Base-by-base conservation (phyloP, 2,888 invertebrate genomes). In the Cheilosia pagana region DNA sequence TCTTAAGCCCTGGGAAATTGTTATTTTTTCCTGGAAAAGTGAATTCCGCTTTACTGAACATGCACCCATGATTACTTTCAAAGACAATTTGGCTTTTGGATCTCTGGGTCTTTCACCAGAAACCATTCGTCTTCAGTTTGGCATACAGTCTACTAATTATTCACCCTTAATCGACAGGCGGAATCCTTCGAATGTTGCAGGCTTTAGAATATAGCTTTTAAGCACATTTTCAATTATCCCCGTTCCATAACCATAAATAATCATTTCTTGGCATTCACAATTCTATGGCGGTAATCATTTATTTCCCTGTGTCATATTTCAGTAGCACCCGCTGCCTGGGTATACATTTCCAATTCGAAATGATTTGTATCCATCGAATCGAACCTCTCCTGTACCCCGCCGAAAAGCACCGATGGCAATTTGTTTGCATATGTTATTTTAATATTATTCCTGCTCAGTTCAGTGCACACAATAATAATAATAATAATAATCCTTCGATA, bases 391-490 rank as follows among this genome's bases (percentile, higher is more conserved):
- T 16, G 8, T 8, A 23, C 62, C 16, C 5, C 19, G 28, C 19
- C 19, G 35, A 41, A 31, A 39, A 63, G 19, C 48, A 39, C 65
- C 59, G 39, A 65, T 62, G 78, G 72, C 57, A 68, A 83, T 74
- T 78, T 70, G 63, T 83, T 83, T 83, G 72, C 82, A 78, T 83
- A 78, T 78, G 82, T 78, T 83, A 63, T 83, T 83, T 83, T 52
- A 68, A 83, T 83, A 74, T 72, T 72, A 83, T 83, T 78, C 82
- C 78, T 83, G 78, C 48, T 68, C 72, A 72, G 48, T 67, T 72
- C 48, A 72, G 50, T 78, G 82, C 72, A 74, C 72, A 72, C 78
- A 83, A 78, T 78, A 68, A 68, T 72, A 78, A 83, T 77, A 82
- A 83, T 77, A 82, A 77, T 82, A 78, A 83, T 82, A 82, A 77